Evolutionary conservation across 2,797 vertebrate species (phyloP), one percentile per base, ranked within the genome.

Genomic region (Arrhamphus sclerolepis): DNA sequence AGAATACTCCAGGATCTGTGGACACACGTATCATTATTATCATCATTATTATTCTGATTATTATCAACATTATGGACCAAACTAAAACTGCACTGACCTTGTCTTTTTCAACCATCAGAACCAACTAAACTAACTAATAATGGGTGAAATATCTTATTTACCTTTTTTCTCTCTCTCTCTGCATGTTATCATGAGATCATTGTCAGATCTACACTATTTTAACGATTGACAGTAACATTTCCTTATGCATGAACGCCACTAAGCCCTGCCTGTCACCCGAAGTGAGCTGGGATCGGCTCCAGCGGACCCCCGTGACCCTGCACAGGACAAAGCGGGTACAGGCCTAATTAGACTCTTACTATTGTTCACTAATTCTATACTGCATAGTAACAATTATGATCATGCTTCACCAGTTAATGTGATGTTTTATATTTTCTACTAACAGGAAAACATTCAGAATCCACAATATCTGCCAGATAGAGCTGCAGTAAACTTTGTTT

Each of bases 61-160:
- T n/a, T n/a, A n/a, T n/a, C n/a, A 19, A 19, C 29, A 20, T 39
- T 28, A 2, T 41, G 41, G 53, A 62, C 53, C 41, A 41, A 26
- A 34, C 9, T 41, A 11, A 14, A 42, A 26, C 56, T 54, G 17
- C 26, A 19, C 42, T n/a, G 20, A 40, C 26, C 16, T 47, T 8
- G 3, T 34, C 8, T 39, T 58, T 66, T 52, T 31, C 14, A 18
- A 13, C 14, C 19, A 16, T 31, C 31, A 34, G 31, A 34, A 34
- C 8, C 10, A 9, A 14, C 34, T 40, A 0, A 24, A 20, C n/a
- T 0, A 34, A 0, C 1, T n/a, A 9, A 14, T 26, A 39, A 1
- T 29, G 5, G 9, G 10, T 20, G 20, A 52, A 49, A 17, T 10
- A 1, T 20, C 20, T 22, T n/a, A 28, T 28, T 19, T 42, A 39